These are phyloP conservation scores for Spialia ferax DNA, from an alignment of 2,888 invertebrate species.

Conservation along the genomic window DNA sequence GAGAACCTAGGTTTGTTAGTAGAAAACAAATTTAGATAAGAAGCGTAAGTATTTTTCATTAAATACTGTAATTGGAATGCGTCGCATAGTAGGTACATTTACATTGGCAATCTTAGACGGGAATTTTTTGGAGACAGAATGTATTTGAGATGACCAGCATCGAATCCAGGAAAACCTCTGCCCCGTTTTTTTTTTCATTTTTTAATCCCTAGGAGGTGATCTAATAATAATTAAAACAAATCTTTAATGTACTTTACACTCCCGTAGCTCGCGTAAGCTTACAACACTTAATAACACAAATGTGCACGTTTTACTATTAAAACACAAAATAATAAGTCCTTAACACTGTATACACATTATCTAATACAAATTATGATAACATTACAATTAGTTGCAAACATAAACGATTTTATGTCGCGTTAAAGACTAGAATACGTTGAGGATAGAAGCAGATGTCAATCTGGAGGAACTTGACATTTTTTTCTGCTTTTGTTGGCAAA, in stretches of 20 bases:
- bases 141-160: slow-evolving; percentile 72
- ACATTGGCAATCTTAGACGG: slow-evolving; percentile 65
- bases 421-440: slow-evolving; percentile 86
- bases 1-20: slow-evolving; percentile 47
- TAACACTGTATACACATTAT: slow-evolving; percentile 66
- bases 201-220: slow-evolving; percentile 75
- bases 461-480: slow-evolving; percentile 70
- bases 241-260: slow-evolving; percentile 77
- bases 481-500: slow-evolving; percentile 72
- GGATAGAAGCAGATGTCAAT: slow-evolving; percentile 83
- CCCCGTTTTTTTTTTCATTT: slow-evolving; percentile 53
- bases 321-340: slow-evolving; percentile 73
- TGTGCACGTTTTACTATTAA: slow-evolving; percentile 56
- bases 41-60: slow-evolving; percentile 64
- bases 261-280: slow-evolving; percentile 68
- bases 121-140: slow-evolving; percentile 58
- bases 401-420: slow-evolving; percentile 77
- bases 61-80: slow-evolving; percentile 82
- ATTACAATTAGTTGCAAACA: slow-evolving; percentile 82
- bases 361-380: slow-evolving; percentile 71
- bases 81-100: slow-evolving; percentile 61
- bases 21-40: slow-evolving; percentile 56
- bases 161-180: slow-evolving; percentile 59
- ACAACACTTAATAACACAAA: slow-evolving; percentile 78
- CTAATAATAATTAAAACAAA: slow-evolving; percentile 58